These are phyloP conservation scores for Brenthis hecate DNA, from an alignment of 2,888 invertebrate genomes.

Conservation along the genomic window DNA sequence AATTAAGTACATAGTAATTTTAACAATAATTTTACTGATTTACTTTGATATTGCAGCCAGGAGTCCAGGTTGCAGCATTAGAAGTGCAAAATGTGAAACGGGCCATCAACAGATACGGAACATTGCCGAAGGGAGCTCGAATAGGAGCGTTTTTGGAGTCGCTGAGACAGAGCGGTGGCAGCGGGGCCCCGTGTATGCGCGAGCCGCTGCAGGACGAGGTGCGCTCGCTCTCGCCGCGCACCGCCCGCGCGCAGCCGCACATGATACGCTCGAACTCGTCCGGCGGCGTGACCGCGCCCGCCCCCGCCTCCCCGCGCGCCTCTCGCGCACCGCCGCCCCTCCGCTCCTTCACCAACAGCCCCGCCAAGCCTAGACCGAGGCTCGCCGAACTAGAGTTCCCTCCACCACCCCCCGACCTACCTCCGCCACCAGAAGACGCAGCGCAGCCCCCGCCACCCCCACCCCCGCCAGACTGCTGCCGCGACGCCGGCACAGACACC, in stretches of 20 bases:
- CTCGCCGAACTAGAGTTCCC: constrained; percentile 93
- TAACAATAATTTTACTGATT: not conserved
- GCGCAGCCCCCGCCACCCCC: constrained; percentile 69
- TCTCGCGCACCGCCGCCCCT: constrained; percentile 63
- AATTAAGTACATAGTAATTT: not conserved
- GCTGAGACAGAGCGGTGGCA: constrained; percentile 88
- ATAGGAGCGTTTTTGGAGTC: constrained; percentile 98
- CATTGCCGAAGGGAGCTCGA: constrained; percentile 96
- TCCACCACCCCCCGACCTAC: constrained; percentile 90
- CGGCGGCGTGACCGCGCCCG: constrained; percentile 88
- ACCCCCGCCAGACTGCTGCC: constrained; percentile 77
- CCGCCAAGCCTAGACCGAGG: constrained; percentile 87
- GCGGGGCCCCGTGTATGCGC: constrained; percentile 45
- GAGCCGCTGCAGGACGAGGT: constrained; percentile 64
- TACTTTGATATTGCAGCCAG: constrained; percentile 51
- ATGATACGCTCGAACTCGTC: constrained; percentile 96
- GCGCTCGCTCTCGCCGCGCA: constrained; percentile 85
- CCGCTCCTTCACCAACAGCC: constrained; percentile 85
- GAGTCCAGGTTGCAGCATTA: constrained; percentile 93
- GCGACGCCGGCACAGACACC: constrained; percentile 87
- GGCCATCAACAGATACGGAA: constrained; percentile 97
- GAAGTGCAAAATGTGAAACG: constrained; percentile 98
- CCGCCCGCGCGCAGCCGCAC: constrained; percentile 87
- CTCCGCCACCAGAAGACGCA: constrained; percentile 89
- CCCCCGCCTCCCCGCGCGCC: constrained; percentile 71